Base-by-base conservation (phyloP, 2,888 invertebrate species). In the Frankliniella fusca region DNA sequence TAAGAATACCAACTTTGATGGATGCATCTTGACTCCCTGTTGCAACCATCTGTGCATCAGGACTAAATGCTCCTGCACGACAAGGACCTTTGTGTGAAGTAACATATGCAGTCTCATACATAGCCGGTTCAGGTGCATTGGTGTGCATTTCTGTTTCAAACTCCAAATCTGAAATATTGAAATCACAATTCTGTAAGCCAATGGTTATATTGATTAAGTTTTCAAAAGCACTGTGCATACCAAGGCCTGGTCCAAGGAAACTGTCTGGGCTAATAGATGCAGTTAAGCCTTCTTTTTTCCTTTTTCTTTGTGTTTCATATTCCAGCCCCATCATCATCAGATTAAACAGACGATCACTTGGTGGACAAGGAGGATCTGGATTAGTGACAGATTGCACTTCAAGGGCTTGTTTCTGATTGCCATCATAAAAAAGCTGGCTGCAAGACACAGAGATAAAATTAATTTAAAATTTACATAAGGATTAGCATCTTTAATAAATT, bases 1-100 rank as follows among this genome's bases (percentile, higher is more conserved):
- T 23, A 83, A 81, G 54, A 83, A 65, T 5, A 84, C 82, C 83
- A 86, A 93, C 94, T 90, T 99, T 99, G 83, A 99, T 99, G 84
- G 98, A 98, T 1, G 99, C 97, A 88, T 99, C 99, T 0, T 97
- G 97, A 85, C 98, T 98, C 20, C 99, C 99, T 0, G 99, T 99
- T 0, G 99, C 99, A 18, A 99, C 96, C 0, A 99, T 89, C 85
- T 97, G 96, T 0, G 99, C 99, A 89, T 98, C 98, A 12, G 92
- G 90, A 84, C 97, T 98, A 88, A 99, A 99, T 5, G 97, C 97
- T 10, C 98, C 99, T 0, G 98, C 95, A 82, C 99, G 90, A 85
- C 99, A 99, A 82, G 96, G 94, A 86, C 96, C 97, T 89, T 99
- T 99, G 89, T 99, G 99, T 7, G 98, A 97, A 3, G 99, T 99